Conservation (phyloP, 2,888 invertebrate genomes). For the Mactromeris polynyma region DNA sequence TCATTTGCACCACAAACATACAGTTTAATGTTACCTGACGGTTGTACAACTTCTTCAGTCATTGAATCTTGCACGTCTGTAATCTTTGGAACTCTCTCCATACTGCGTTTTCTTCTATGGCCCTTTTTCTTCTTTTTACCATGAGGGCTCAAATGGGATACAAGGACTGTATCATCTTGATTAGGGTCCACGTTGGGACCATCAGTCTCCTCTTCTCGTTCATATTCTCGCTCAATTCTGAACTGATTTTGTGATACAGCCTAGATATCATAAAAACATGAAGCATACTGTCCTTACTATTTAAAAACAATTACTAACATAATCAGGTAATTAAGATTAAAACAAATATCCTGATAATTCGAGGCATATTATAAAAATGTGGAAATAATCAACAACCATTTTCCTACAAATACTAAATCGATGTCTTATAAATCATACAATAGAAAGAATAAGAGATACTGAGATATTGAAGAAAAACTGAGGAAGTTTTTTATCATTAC, state of each 20-base stretch:
- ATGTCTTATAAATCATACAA: too few relatives aligned
- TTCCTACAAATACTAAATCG: too few relatives aligned
- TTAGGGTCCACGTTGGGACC: background rate
- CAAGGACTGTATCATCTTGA: background rate
- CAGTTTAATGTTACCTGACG: background rate
- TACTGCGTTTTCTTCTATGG: constrained; percentile 56
- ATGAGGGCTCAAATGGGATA: constrained; percentile 28
- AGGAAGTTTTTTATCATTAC: too few relatives aligned
- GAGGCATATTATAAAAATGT: too few relatives aligned
- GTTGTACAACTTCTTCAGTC: background rate
- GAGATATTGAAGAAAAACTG: too few relatives aligned
- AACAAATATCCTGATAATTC: too few relatives aligned
- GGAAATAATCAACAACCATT: too few relatives aligned
- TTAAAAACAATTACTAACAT: too few relatives aligned
- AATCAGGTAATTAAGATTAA: too few relatives aligned
- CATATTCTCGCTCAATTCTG: background rate
- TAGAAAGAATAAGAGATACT: too few relatives aligned
- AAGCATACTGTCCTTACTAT: background rate
- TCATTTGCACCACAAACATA: background rate
- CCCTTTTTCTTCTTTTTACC: constrained; percentile 58
- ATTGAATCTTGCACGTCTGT: constrained; percentile 56
- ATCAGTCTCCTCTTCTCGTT: background rate
- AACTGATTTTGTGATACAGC: background rate
- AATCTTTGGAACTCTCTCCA: constrained; percentile 55
- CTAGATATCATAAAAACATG: background rate